Evolutionary conservation across 2,113 vertebrate species (phyloP).

Genomic region (Sorex fumeus): DNA sequence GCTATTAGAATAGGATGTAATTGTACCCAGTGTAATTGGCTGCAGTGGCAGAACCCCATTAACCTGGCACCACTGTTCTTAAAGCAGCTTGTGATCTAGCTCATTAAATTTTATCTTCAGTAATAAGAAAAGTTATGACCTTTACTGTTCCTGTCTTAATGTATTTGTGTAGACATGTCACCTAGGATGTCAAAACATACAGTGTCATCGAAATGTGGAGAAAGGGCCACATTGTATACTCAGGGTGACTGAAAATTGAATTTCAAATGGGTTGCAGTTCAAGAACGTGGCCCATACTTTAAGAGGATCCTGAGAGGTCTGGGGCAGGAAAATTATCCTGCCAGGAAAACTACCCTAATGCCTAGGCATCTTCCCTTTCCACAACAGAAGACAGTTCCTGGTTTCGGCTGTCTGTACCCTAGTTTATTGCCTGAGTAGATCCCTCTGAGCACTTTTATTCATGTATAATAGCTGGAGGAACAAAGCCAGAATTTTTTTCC

Average conservation of each 20-base stretch:
- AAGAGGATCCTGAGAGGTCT: not conserved
- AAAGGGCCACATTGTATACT: not conserved
- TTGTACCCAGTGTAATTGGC: slow-evolving; percentile 73
- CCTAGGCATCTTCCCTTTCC: not conserved
- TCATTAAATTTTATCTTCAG: slow-evolving; percentile 74
- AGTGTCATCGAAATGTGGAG: slow-evolving; percentile 18
- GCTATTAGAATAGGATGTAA: slow-evolving; percentile 76
- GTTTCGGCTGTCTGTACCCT: not conserved
- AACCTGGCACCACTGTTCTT: slow-evolving; percentile 55
- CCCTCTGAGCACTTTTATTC: not conserved
- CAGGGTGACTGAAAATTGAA: slow-evolving; percentile 29
- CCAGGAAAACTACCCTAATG: not conserved
- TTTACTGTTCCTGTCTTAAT: slow-evolving; percentile 47
- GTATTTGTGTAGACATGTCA: slow-evolving; percentile 39
- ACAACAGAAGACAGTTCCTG: not conserved
- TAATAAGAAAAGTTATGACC: slow-evolving; percentile 60
- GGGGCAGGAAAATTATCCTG: not conserved
- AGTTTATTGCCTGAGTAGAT: not conserved
- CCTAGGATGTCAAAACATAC: slow-evolving; percentile 55
- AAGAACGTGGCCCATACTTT: not conserved
- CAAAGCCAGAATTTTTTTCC: not conserved
- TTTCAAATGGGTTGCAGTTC: not conserved
- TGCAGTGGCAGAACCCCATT: slow-evolving; percentile 71
- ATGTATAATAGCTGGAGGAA: not conserved
- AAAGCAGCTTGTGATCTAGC: slow-evolving; percentile 62